These are phyloP conservation scores for Apodemia zela DNA, from an alignment of 2,888 invertebrate species.

Conservation along the genomic window DNA sequence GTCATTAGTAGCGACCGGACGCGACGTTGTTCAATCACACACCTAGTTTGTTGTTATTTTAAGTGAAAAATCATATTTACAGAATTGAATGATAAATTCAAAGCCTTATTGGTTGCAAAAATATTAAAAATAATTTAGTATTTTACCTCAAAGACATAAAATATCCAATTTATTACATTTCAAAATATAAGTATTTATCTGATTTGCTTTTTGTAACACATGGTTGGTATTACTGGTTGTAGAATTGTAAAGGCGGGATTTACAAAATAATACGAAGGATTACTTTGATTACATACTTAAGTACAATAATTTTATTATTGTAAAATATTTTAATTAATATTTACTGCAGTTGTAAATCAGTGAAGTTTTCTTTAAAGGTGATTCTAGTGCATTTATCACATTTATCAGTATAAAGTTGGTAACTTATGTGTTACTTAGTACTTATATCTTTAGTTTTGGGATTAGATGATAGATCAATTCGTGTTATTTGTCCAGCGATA, in stretches of 20 bases:
- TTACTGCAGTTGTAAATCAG: no score
- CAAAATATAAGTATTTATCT: neutral
- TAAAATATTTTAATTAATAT: no score
- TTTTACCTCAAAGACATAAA: neutral
- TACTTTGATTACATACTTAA: neutral
- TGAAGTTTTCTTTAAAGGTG: no score
- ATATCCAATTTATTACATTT: neutral
- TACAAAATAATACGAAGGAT: neutral
- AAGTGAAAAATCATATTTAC: constrained; percentile 6
- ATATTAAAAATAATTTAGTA: neutral
- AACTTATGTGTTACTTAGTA: no score
- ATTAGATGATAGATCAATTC: no score
- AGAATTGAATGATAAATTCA: neutral
- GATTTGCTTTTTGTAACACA: neutral
- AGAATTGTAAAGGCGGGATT: neutral
- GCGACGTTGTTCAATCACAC: constrained; percentile 45
- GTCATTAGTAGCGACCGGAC: constrained; percentile 55
- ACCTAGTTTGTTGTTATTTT: constrained; percentile 26
- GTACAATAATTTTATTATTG: no score
- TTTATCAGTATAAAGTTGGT: no score
- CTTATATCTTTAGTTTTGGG: no score
- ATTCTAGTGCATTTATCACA: no score
- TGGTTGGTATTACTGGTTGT: neutral
- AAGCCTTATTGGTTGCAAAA: neutral
- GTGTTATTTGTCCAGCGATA: no score